Evolutionary conservation across 2,797 vertebrate genomes (phyloP).

Genomic region (Sebastes kiyomatsui): DNA sequence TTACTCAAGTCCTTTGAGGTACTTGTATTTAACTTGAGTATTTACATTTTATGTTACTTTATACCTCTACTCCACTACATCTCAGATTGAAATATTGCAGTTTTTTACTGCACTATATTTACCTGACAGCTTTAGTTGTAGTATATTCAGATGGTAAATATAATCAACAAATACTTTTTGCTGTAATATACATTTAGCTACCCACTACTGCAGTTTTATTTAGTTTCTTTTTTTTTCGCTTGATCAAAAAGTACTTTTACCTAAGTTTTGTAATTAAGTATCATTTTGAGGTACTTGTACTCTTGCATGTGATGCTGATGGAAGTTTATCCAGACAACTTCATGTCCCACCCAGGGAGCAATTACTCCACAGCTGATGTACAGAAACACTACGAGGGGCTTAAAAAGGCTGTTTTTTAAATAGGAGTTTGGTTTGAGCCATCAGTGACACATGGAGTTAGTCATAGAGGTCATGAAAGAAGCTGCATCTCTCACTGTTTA

Average conservation of each 20-base stretch:
- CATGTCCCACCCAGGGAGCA: slow-evolving; percentile 35
- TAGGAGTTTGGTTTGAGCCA: background rate
- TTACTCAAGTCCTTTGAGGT: too few species aligned
- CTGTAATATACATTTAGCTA: background rate
- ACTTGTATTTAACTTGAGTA: too few species aligned
- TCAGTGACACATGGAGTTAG: background rate
- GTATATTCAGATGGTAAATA: background rate
- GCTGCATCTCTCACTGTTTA: background rate
- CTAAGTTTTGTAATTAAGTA: background rate
- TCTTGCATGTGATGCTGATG: slow-evolving; percentile 17
- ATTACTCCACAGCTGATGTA: slow-evolving; percentile 18
- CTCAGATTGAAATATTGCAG: background rate
- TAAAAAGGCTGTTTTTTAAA: background rate
- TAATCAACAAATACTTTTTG: background rate
- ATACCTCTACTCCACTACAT: too few species aligned
- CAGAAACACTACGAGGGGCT: too few species aligned
- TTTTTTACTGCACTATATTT: background rate
- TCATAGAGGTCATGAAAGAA: slow-evolving; percentile 12
- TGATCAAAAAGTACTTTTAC: background rate
- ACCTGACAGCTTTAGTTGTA: background rate
- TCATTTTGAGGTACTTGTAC: background rate
- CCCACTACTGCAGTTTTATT: background rate
- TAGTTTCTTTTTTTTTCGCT: background rate
- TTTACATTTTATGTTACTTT: too few species aligned
- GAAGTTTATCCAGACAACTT: slow-evolving; percentile 48